These are phyloP conservation scores for Apostichopus leukothele DNA, from an alignment of 53 echinoderm and acorn worm genomes.

Conservation along the genomic window DNA sequence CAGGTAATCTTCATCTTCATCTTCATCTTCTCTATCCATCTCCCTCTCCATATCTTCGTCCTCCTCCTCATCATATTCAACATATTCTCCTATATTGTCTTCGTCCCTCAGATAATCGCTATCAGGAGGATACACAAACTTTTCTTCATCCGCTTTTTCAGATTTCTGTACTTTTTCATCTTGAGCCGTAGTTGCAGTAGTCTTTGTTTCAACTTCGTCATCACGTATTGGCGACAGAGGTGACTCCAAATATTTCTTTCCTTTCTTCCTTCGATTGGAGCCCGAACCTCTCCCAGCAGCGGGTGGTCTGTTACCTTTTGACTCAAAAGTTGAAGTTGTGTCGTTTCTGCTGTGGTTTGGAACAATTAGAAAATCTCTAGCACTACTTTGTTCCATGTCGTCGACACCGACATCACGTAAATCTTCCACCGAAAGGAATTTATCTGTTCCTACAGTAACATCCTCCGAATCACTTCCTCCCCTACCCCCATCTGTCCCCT, in stretches of 20 bases:
- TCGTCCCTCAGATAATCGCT: background rate
- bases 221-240: slow-evolving; percentile 95
- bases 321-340: slow-evolving; percentile 57
- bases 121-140: slow-evolving; percentile 42
- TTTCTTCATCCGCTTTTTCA: background rate
- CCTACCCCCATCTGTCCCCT: slow-evolving; percentile 1
- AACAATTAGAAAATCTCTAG: background rate
- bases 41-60: slow-evolving; percentile 34
- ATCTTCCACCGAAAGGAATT: slow-evolving; percentile 93
- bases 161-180: slow-evolving; percentile 62
- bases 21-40: slow-evolving; percentile 52
- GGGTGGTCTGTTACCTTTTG: slow-evolving; percentile 59
- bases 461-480: slow-evolving; percentile 26
- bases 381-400: slow-evolving; percentile 45
- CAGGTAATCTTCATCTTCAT: background rate
- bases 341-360: slow-evolving; percentile 23
- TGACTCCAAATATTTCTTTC: slow-evolving; percentile 63
- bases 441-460: slow-evolving; percentile 40
- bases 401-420: slow-evolving; percentile 74
- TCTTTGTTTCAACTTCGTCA: slow-evolving; percentile 73
- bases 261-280: slow-evolving; percentile 37
- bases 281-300: slow-evolving; percentile 47
- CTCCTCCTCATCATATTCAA: slow-evolving; percentile 24
- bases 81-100: slow-evolving; percentile 27
- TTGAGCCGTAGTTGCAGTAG: background rate